Percentiles rank a stretch among this genome's conserved stretches.
Evolutionary conservation across 2,113 vertebrate species (phyloP).

Genomic region (Ageneiosus marmoratus): DNA sequence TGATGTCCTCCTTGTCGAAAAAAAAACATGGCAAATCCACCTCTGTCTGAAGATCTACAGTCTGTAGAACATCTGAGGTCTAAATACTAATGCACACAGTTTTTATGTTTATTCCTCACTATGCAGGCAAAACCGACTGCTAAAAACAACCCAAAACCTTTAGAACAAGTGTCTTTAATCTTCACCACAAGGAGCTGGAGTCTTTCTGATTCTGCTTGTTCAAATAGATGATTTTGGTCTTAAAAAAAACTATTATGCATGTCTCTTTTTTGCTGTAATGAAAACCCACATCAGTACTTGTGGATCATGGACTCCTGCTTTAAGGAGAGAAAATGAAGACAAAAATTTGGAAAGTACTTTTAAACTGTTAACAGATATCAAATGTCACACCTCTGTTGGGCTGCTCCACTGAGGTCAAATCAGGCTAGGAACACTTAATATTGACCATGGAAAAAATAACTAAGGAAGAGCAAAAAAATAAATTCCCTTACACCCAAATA

Average conservation of each 20-base stretch:
- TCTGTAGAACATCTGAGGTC: not conserved
- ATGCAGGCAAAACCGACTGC: not conserved
- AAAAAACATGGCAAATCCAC: not conserved
- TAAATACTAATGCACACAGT: not conserved
- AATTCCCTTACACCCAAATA: not conserved
- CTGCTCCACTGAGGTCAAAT: not conserved
- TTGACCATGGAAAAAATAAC: not conserved
- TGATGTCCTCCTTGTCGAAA: not conserved
- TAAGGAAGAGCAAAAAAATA: not conserved
- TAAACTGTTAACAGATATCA: not conserved
- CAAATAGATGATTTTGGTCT: not conserved
- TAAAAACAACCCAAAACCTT: not conserved
- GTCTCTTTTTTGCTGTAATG: not conserved
- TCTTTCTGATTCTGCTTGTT: not conserved
- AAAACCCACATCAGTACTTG: not conserved
- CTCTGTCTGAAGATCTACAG: not conserved
- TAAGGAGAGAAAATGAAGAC: not conserved
- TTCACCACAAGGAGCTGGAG: not conserved
- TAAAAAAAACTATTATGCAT: not conserved
- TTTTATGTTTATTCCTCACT: not conserved
- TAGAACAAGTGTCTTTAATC: not conserved
- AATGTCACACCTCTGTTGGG: not conserved
- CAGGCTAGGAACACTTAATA: not conserved
- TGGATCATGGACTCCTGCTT: not conserved
- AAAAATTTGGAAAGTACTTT: not conserved